Percentiles rank a stretch among this genome's conserved stretches.
phyloP scores from a whole-genome alignment of 2,888 invertebrate genomes.

The Odontocolon sp. region DNA sequence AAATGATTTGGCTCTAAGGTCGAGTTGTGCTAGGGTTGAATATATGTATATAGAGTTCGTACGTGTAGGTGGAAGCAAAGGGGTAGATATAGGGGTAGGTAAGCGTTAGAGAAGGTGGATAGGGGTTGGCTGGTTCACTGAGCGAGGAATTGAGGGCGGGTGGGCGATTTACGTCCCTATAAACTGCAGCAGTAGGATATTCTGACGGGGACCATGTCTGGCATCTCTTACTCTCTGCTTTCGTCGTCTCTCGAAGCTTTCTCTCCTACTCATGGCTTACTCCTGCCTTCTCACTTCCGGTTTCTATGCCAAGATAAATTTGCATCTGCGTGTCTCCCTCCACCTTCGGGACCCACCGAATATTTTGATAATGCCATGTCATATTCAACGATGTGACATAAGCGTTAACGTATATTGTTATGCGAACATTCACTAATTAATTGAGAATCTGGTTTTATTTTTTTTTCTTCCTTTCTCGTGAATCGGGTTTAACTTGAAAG shows the following conservation, averaged over 20 bases:
- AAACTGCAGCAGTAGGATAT: conserved; percentile 58
- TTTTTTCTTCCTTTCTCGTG: not conserved
- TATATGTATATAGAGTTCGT: not conserved
- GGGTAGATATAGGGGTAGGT: not conserved
- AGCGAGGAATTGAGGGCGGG: conserved; percentile 14
- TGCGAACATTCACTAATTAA: not conserved
- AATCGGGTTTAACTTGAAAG: not conserved
- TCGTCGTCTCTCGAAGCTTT: not conserved
- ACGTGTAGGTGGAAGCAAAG: not conserved
- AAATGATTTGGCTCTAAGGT: conserved; percentile 52
- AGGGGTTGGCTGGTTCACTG: conserved; percentile 28
- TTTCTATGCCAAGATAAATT: conserved; percentile 24
- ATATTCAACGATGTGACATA: conserved; percentile 8
- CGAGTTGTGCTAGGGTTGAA: conserved; percentile 8
- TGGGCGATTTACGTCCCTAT: conserved; percentile 61
- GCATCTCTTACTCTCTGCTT: not conserved
- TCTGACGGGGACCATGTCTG: conserved; percentile 22
- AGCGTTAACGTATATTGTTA: no score
- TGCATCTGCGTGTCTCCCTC: conserved; percentile 21
- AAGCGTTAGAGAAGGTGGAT: not conserved
- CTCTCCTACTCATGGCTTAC: not conserved
- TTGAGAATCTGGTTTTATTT: not conserved
- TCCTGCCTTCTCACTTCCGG: not conserved
- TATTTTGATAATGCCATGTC: conserved; percentile 15
- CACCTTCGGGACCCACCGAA: no score